phyloP scores from a whole-genome alignment of 2,888 invertebrate genomes.

The Dione vanillae region DNA sequence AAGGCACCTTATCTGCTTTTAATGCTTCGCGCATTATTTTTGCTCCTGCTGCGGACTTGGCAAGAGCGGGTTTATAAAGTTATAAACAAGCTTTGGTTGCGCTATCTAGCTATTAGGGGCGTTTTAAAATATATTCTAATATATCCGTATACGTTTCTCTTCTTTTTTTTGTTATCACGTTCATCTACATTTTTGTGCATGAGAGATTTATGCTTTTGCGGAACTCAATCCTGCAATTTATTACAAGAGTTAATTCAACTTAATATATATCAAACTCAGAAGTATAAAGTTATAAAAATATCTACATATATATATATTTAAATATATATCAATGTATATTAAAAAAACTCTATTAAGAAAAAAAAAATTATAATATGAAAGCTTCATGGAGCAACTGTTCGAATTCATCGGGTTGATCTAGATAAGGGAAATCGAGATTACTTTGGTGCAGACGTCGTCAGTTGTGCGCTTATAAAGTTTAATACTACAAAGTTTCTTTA shows the following conservation, averaged over 20 bases:
- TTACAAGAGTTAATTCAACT: not conserved
- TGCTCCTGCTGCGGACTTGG: slow-evolving; percentile 57
- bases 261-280: not conserved
- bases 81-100: slow-evolving; percentile 41
- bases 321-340: no score
- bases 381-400: slow-evolving; percentile 7
- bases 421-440: slow-evolving; percentile 23
- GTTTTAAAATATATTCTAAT: slow-evolving; percentile 1
- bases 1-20: slow-evolving; percentile 68
- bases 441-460: slow-evolving; percentile 22
- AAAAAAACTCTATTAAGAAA: not conserved
- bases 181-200: not conserved
- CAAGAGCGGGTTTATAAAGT: slow-evolving; percentile 49
- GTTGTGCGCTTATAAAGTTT: slow-evolving; percentile 22
- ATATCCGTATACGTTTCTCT: not conserved
- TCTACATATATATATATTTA: no score
- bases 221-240: no score
- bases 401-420: slow-evolving; percentile 24
- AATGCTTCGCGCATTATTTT: slow-evolving; percentile 69
- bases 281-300: no score
- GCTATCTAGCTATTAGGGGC: slow-evolving; percentile 10
- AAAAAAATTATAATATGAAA: slow-evolving; percentile 10
- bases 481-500: slow-evolving; percentile 16
- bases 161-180: not conserved
- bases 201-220: not conserved